A percentile compares a stretch with the other conserved stretches of the same genome.
These are phyloP conservation scores for Latheticus oryzae DNA, from an alignment of 2,888 invertebrate genomes.

Conservation along the genomic window DNA sequence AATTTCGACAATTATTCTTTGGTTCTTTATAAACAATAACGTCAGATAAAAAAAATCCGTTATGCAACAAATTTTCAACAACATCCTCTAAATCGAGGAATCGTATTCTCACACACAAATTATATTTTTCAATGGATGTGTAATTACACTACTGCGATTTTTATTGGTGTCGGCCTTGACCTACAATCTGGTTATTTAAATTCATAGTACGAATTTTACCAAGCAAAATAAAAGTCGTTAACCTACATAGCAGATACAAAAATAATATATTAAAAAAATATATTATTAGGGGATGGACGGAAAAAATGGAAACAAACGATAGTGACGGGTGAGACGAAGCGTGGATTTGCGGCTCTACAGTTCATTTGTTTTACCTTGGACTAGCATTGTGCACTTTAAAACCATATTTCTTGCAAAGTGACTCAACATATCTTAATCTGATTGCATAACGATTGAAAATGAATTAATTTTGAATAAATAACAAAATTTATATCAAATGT, in stretches of 20 bases:
- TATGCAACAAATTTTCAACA: constrained; percentile 48
- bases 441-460: constrained; percentile 43
- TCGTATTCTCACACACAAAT: constrained; percentile 50
- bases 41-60: constrained; percentile 34
- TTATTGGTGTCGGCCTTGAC: constrained; percentile 41
- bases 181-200: constrained; percentile 35
- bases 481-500: constrained; percentile 35
- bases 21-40: constrained; percentile 21
- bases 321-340: constrained; percentile 40
- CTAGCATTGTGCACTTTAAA: constrained; percentile 51
- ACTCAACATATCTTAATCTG: constrained; percentile 48
- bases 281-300: constrained; percentile 25
- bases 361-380: constrained; percentile 56
- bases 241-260: constrained; percentile 48
- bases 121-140: constrained; percentile 44
- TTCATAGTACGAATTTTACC: constrained; percentile 20
- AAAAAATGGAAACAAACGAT: constrained; percentile 7
- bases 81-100: constrained; percentile 52
- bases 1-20: too few relatives aligned
- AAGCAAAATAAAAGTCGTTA: constrained; percentile 48
- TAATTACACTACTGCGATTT: constrained; percentile 41
- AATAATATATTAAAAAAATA: constrained; percentile 3
- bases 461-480: constrained; percentile 28
- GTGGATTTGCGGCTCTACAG: constrained; percentile 52
- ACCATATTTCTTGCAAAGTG: constrained; percentile 50